Evolutionary conservation across 2,888 invertebrate genomes (phyloP).

Genomic region (Orchestes rusci): DNA sequence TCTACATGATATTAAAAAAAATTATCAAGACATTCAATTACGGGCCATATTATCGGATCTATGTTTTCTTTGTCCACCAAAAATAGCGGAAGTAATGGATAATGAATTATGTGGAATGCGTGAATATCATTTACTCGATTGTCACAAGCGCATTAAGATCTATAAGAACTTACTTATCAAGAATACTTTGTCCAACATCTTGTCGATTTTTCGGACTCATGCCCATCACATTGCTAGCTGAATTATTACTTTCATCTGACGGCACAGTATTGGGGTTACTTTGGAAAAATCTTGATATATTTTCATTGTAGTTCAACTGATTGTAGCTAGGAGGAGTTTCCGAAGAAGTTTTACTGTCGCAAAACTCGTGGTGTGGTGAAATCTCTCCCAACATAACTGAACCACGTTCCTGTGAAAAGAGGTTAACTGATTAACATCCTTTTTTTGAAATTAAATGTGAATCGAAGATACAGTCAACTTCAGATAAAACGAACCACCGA

Average conservation of each 20-base stretch:
- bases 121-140: too few relatives aligned
- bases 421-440: neutral
- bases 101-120: too few relatives aligned
- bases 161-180: slow-evolving; percentile 34
- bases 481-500: too few relatives aligned
- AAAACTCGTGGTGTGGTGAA: slow-evolving; percentile 76
- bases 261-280: slow-evolving; percentile 50
- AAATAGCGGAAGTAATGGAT: too few relatives aligned
- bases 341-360: slow-evolving; percentile 70
- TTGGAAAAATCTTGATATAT: slow-evolving; percentile 41
- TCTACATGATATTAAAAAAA: too few relatives aligned
- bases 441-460: neutral
- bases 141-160: too few relatives aligned
- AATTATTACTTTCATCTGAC: slow-evolving; percentile 47
- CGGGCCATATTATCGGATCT: too few relatives aligned
- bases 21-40: too few relatives aligned
- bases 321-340: slow-evolving; percentile 75
- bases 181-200: slow-evolving; percentile 12
- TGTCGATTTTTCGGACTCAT: slow-evolving; percentile 38
- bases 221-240: slow-evolving; percentile 42
- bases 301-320: slow-evolving; percentile 80
- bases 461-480: too few relatives aligned
- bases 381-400: slow-evolving; percentile 79
- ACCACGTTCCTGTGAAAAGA: slow-evolving; percentile 60
- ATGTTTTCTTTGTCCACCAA: too few relatives aligned